Evolutionary conservation across 2,797 vertebrate genomes (phyloP), one percentile per base, ranked within the genome.

Genomic region (Manis pentadactyla): DNA sequence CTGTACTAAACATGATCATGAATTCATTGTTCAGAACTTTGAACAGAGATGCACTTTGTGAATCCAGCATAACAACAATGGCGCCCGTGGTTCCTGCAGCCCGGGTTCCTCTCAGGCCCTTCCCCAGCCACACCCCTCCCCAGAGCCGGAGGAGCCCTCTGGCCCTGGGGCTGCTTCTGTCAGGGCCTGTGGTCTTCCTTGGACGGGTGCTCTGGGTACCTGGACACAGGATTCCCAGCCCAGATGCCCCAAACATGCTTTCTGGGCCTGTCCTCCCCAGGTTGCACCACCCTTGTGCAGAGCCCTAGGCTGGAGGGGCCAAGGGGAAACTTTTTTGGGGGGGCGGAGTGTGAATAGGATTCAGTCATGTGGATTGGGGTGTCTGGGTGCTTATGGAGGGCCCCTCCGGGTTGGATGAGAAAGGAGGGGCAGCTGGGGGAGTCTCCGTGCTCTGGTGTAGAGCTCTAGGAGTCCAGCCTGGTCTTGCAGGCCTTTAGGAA

Each of bases 141-240:
- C 49, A 19, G 37, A 68, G 18, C 7, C 5, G 4, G 53, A 85
- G 31, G 39, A 53, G 42, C 5, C 19, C 27, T 5, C 2, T 61
- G 15, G 68, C 25, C n/a, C 6, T 12, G 57, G 51, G 11, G 4
- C 17, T 10, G 18, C 19, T 1, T 31, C 63, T 17, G 18, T 27
- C 74, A 25, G 57, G 51, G 5, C 64, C 27, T 49, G 10, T 3
- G 1, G 31, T 64, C n/a, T 53, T 73, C 15, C 27, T 34, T 42
- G 63, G 6, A 7, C 37, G 9, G 18, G 11, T 1, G 7, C 0
- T 27, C 59, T 0, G 4, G 31, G 63, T 25, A 23, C 39, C 39
- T 4, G 31, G 34, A 18, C 0, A 1, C 12, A 4, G 14, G 18
- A 39, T 61, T 84, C 34, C 37, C 34, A 57, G 0, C 17, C 46